Evolutionary conservation across 2,888 invertebrate genomes (phyloP).

Genomic region (Nowickia ferox): DNA sequence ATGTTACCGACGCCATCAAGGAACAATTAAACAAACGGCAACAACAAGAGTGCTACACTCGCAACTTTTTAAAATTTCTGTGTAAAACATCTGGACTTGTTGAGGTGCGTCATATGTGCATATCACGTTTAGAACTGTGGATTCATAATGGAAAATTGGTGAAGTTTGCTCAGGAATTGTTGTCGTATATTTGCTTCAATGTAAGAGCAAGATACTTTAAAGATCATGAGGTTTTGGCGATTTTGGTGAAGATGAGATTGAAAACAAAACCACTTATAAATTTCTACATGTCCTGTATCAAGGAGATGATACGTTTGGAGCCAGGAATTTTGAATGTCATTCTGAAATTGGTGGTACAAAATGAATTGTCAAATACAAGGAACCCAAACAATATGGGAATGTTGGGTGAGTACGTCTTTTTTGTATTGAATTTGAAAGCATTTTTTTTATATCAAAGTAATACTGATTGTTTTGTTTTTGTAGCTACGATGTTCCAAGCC

Average conservation of each 20-base stretch:
- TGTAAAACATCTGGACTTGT: conserved; percentile 93
- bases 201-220: conserved; percentile 88
- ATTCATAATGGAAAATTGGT: conserved; percentile 97
- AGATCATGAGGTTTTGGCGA: conserved; percentile 91
- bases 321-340: conserved; percentile 93
- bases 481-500: conserved; percentile 92
- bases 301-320: conserved; percentile 94
- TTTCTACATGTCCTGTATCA: conserved; percentile 93
- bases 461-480: conserved; percentile 52
- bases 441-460: not conserved
- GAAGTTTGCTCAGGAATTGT: conserved; percentile 94
- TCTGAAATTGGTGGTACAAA: conserved; percentile 95
- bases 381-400: conserved; percentile 98
- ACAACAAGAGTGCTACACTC: conserved; percentile 93
- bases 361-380: conserved; percentile 95
- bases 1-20: conserved; percentile 93
- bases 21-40: conserved; percentile 94
- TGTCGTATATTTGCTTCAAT: conserved; percentile 95
- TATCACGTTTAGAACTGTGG: conserved; percentile 93
- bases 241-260: conserved; percentile 93
- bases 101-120: conserved; percentile 85
- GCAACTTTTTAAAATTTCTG: conserved; percentile 93
- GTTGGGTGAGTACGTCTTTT: conserved; percentile 83
- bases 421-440: not conserved
- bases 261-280: conserved; percentile 97